Conservation (phyloP, 2,113 vertebrate species). For the Stercorarius parasiticus region DNA sequence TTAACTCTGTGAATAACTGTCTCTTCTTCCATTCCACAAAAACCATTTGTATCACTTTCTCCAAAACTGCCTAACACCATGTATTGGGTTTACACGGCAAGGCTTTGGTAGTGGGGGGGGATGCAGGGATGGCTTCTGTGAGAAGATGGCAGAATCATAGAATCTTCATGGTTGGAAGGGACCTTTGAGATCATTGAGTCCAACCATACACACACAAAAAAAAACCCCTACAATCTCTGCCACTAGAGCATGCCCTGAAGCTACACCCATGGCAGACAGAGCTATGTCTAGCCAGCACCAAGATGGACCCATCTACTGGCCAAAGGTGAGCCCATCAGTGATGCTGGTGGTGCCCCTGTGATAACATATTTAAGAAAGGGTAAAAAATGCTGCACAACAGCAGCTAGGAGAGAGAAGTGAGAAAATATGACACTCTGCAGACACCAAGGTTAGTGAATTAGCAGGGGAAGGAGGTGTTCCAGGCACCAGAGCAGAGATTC, state of each 20-base stretch:
- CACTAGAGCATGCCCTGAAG: neutral
- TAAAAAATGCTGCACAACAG: neutral
- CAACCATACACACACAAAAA: no score
- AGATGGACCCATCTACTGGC: neutral
- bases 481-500: fast-evolving
- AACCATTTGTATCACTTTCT: neutral
- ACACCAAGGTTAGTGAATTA: neutral
- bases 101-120: neutral
- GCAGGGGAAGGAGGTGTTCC: neutral
- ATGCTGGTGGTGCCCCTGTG: fast-evolving
- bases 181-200: no score
- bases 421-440: neutral
- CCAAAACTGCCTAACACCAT: neutral
- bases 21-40: neutral
- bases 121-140: neutral
- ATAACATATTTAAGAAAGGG: neutral
- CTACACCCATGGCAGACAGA: neutral
- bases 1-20: neutral
- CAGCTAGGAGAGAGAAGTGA: neutral
- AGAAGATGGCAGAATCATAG: neutral
- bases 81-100: neutral
- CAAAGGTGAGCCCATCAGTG: neutral
- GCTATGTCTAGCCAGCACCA: neutral
- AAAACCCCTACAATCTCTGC: no score
- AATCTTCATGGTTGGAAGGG: no score